Percentiles rank a stretch among this genome's conserved stretches.
phyloP scores from a whole-genome alignment of 2,888 invertebrate genomes.

The Caenorhabditis zanzibari region DNA sequence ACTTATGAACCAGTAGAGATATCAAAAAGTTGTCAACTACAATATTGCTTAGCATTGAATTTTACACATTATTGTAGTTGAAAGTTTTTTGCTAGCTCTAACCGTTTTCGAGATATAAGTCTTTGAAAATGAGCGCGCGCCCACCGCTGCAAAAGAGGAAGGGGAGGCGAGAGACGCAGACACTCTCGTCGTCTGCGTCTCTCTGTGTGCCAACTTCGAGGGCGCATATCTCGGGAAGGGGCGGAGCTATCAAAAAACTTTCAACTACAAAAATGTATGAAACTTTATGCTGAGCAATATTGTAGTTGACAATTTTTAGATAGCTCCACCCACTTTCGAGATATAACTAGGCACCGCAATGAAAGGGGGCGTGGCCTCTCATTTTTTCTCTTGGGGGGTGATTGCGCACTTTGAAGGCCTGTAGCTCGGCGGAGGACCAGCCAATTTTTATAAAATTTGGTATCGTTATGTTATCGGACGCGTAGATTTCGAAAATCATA shows the following conservation, averaged over 20 bases:
- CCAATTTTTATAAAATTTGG: too few relatives aligned
- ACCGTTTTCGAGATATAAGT: not conserved
- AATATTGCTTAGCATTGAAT: not conserved
- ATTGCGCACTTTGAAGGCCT: too few relatives aligned
- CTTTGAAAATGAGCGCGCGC: too few relatives aligned
- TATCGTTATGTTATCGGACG: too few relatives aligned
- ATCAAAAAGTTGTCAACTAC: not conserved
- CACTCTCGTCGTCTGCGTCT: not conserved
- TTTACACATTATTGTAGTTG: not conserved
- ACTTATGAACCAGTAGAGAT: not conserved
- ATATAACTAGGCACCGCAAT: too few relatives aligned
- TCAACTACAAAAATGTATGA: constrained; percentile 1
- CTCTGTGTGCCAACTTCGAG: not conserved
- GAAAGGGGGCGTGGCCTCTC: too few relatives aligned
- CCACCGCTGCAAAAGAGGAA: too few relatives aligned
- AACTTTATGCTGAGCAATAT: not conserved
- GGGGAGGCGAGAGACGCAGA: not conserved
- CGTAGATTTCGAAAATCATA: not conserved
- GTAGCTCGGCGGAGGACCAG: too few relatives aligned
- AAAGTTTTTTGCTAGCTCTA: not conserved
- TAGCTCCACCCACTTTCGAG: too few relatives aligned
- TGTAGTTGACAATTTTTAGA: not conserved
- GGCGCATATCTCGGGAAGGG: not conserved
- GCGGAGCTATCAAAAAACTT: not conserved
- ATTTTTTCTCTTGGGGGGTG: too few relatives aligned